A percentile compares a stretch with the other conserved stretches of the same genome.
phyloP scores from a whole-genome alignment of 2,888 invertebrate species.

The Pterobdella sp. region DNA sequence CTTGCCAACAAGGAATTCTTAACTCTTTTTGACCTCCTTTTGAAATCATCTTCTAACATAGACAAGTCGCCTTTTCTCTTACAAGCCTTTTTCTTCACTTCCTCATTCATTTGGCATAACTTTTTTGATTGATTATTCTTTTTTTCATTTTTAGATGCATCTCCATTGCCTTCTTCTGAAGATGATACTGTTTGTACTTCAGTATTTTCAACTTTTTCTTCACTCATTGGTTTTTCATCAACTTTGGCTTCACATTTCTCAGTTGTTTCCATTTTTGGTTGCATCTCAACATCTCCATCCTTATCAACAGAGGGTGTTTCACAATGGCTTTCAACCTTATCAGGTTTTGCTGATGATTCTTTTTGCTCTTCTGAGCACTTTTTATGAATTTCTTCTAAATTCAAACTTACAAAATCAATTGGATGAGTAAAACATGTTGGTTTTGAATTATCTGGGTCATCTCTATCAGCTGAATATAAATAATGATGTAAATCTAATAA shows the following conservation, averaged over 20 bases:
- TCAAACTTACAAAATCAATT: neutral
- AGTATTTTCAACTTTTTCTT: neutral
- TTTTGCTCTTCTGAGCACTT: neutral
- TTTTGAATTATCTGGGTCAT: neutral
- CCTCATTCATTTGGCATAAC: no score
- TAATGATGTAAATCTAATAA: neutral
- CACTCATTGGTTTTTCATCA: neutral
- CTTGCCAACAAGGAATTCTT: neutral
- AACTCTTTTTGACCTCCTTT: slow-evolving; percentile 2
- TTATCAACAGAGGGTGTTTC: neutral
- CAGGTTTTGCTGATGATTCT: neutral
- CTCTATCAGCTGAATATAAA: neutral
- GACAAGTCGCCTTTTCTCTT: slow-evolving; percentile 4
- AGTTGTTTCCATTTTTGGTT: neutral
- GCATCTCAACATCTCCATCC: neutral
- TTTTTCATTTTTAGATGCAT: neutral
- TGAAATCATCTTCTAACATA: neutral
- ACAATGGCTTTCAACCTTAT: neutral
- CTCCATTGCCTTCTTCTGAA: neutral
- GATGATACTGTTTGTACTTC: neutral
- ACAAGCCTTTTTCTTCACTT: neutral
- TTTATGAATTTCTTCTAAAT: no score
- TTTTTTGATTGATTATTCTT: no score
- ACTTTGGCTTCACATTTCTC: neutral
- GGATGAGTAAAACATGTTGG: neutral